Evolutionary conservation across 2,113 vertebrate genomes (phyloP).

Genomic region (Glaucomys volans): DNA sequence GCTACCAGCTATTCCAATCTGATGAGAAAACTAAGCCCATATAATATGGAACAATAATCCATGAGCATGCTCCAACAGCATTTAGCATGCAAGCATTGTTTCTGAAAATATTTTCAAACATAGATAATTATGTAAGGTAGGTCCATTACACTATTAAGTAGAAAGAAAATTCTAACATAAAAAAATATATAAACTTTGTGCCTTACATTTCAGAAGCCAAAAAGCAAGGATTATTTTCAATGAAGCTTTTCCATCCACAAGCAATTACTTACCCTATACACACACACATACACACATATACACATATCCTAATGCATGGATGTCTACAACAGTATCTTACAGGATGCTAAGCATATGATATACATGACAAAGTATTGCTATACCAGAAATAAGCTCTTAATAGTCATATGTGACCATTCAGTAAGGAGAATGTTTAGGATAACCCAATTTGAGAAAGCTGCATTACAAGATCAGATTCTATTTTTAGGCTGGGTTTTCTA

Average conservation of each 20-base stretch:
- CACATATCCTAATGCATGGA: background rate
- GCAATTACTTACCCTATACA: background rate
- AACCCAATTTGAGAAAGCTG: conserved; percentile 73
- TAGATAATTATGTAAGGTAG: background rate
- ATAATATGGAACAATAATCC: background rate
- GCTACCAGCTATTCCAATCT: background rate
- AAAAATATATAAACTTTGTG: background rate
- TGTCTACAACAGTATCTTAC: background rate
- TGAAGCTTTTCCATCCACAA: background rate
- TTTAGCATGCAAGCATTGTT: conserved; percentile 20
- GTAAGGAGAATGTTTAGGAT: conserved; percentile 49
- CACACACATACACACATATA: background rate
- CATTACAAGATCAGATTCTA: conserved; percentile 62
- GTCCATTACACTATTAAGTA: background rate
- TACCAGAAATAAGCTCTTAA: conserved; percentile 54
- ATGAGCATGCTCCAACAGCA: background rate
- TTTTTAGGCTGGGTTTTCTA: conserved; percentile 78
- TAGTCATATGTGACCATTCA: conserved; percentile 54
- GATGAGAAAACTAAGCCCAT: conserved; percentile 45
- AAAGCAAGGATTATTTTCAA: background rate
- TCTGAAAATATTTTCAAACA: conserved; percentile 35
- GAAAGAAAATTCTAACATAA: conserved; percentile 27
- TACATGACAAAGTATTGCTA: conserved; percentile 19
- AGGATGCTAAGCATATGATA: conserved; percentile 29
- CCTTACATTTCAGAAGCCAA: conserved; percentile 43